phyloP scores from a whole-genome alignment of 2,888 invertebrate genomes.

The Hedya salicella region DNA sequence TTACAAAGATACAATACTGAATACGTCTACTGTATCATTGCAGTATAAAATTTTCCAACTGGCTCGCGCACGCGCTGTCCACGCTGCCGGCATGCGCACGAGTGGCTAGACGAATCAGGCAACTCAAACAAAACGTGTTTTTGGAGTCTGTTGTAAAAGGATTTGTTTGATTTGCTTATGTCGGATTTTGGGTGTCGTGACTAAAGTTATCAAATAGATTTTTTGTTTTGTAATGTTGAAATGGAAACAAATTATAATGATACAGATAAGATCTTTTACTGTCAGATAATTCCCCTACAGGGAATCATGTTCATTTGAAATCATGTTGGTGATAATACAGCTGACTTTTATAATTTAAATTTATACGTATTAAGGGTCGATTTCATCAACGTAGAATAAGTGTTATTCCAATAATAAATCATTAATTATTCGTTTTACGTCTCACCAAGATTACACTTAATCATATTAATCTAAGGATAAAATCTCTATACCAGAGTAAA shows the following conservation, averaged over 20 bases:
- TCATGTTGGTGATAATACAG: too few species aligned
- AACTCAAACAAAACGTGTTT: not conserved
- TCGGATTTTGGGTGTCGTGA: not conserved
- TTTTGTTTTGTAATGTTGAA: not conserved
- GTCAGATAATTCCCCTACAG: too few species aligned
- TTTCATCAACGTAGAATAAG: too few species aligned
- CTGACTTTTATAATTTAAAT: too few species aligned
- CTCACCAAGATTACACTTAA: too few species aligned
- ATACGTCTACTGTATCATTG: not conserved
- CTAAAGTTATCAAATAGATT: too few species aligned
- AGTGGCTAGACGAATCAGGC: not conserved
- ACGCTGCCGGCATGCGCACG: slow-evolving; percentile 18
- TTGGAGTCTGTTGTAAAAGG: not conserved
- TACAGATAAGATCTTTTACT: not conserved
- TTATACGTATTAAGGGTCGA: too few species aligned
- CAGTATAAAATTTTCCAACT: slow-evolving; percentile 13
- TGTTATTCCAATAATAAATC: too few species aligned
- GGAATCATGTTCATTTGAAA: too few species aligned
- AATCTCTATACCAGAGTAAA: too few species aligned
- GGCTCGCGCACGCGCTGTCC: slow-evolving; percentile 11
- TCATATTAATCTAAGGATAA: too few species aligned
- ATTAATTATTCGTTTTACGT: too few species aligned
- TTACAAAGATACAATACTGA: slow-evolving; percentile 2
- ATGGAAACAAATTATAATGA: not conserved
- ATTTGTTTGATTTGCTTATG: not conserved